Percentiles rank a stretch among this genome's conserved stretches.
Evolutionary conservation across 1,140 invertebrate species (phyloP).

Genomic region (Papilio aristodemus): DNA sequence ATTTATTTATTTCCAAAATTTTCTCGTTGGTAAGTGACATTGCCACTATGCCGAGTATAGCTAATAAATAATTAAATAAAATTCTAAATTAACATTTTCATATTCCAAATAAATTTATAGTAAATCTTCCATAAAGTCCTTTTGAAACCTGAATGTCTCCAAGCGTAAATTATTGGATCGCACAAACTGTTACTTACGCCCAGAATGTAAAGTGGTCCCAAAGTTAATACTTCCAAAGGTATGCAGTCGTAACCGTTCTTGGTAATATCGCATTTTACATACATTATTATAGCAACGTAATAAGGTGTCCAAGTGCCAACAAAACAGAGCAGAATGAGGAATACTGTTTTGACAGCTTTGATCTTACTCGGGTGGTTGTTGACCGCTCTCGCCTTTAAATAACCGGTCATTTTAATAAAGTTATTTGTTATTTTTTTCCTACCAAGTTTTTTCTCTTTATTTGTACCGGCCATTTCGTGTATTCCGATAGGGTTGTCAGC

Average conservation of each 20-base stretch:
- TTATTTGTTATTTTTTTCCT: constrained; percentile 11
- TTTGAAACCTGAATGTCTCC: constrained; percentile 54
- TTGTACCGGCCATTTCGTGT: constrained; percentile 32
- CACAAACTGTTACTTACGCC: constrained; percentile 48
- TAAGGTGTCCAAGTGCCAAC: constrained; percentile 52
- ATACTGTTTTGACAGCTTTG: constrained; percentile 51
- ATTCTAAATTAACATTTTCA: constrained; percentile 30
- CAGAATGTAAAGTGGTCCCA: constrained; percentile 49
- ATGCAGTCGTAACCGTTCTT: constrained; percentile 49
- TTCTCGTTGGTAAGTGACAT: no score
- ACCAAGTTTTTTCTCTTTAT: neutral
- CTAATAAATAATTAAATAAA: constrained; percentile 1
- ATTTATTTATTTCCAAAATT: no score
- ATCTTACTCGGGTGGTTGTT: constrained; percentile 44
- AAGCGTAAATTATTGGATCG: constrained; percentile 51
- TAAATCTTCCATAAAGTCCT: constrained; percentile 45
- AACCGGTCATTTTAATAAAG: constrained; percentile 1
- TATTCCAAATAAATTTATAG: constrained; percentile 44
- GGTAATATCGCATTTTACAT: constrained; percentile 51
- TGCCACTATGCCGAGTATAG: no score
- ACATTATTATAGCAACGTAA: constrained; percentile 49
- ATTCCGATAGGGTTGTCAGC: constrained; percentile 36
- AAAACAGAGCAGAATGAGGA: constrained; percentile 47
- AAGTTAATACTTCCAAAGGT: constrained; percentile 47
- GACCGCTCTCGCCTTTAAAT: neutral